These are phyloP conservation scores for Paelopatides confundens DNA, from an alignment of 53 echinoderm and acorn worm genomes.

Conservation along the genomic window DNA sequence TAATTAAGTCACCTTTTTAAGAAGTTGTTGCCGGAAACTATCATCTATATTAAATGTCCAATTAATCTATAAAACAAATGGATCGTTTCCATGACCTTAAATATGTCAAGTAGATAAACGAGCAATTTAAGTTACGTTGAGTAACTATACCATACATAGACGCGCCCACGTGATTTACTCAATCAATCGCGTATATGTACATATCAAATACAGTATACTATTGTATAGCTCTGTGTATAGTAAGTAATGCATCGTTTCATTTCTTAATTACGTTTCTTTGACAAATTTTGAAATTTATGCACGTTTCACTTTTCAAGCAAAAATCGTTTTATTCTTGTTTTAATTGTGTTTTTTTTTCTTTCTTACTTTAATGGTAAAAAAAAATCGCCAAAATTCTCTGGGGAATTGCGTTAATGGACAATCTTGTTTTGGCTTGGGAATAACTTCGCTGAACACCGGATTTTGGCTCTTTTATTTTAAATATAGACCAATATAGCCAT, in stretches of 20 bases:
- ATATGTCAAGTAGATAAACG: background rate
- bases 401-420: background rate
- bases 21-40: background rate
- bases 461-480: background rate
- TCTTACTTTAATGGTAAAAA: no score
- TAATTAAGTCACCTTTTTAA: background rate
- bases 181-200: background rate
- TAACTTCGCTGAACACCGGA: background rate
- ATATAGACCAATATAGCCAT: background rate
- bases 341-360: background rate
- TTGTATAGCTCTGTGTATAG: no score
- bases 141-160: background rate
- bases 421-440: background rate
- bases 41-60: constrained; percentile 31
- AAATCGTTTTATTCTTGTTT: background rate
- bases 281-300: background rate
- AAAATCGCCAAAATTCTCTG: background rate
- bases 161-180: background rate
- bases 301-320: background rate
- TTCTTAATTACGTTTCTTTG: background rate
- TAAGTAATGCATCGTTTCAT: background rate
- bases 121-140: background rate
- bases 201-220: background rate
- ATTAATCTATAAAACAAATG: constrained; percentile 34
- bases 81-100: constrained; percentile 3